These are phyloP conservation scores for Hyposoter dolosus DNA, from an alignment of 2,888 invertebrate genomes.

Conservation along the genomic window DNA sequence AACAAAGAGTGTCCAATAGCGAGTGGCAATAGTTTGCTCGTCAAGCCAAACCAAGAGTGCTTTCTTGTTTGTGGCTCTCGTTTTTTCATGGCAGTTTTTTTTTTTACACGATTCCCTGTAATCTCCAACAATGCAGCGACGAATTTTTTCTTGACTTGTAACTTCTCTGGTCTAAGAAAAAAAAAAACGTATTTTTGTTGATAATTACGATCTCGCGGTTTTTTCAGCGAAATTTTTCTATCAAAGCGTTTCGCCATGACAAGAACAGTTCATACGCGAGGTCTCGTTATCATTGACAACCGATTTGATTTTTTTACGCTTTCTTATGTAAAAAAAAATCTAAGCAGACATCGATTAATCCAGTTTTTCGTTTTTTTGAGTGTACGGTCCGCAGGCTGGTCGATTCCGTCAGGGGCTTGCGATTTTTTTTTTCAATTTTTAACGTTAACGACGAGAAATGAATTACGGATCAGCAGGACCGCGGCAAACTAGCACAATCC, in stretches of 20 bases:
- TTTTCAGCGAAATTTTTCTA: background rate
- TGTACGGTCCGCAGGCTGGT: too few species aligned
- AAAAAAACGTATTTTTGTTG: background rate
- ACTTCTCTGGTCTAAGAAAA: background rate
- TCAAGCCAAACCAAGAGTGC: constrained; percentile 62
- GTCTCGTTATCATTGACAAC: too few species aligned
- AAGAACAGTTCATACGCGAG: too few species aligned
- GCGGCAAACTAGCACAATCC: too few species aligned
- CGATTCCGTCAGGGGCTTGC: too few species aligned
- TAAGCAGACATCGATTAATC: too few species aligned
- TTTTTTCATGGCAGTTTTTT: background rate
- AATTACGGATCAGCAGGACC: too few species aligned
- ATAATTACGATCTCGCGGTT: background rate
- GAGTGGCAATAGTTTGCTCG: constrained; percentile 47
- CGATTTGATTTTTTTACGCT: too few species aligned
- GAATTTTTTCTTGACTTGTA: background rate
- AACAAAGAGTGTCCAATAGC: constrained; percentile 38
- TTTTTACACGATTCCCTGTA: background rate
- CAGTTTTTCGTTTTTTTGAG: too few species aligned
- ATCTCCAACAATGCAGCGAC: background rate
- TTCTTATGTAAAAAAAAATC: too few species aligned
- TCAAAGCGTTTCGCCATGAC: background rate
- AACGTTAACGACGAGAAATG: too few species aligned
- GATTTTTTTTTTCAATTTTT: too few species aligned
- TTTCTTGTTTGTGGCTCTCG: background rate